Percentiles rank a stretch among this genome's conserved stretches.
Evolutionary conservation across 2,888 invertebrate genomes (phyloP).

Genomic region (Fabriciana adippe): DNA sequence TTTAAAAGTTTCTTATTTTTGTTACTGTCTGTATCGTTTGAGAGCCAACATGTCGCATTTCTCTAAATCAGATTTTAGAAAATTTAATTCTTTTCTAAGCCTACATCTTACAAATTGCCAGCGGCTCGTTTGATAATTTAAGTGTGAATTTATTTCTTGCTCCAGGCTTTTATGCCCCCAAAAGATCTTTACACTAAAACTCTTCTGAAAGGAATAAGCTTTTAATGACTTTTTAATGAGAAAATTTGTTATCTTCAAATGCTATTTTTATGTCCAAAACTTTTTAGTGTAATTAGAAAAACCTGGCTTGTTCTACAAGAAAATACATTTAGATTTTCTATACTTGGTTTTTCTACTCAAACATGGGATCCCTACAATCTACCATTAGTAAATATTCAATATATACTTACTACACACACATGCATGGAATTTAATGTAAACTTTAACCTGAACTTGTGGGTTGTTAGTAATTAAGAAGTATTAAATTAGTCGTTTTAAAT

Average conservation of each 20-base stretch:
- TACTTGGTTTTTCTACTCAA: background rate
- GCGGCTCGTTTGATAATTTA: slow-evolving; percentile 28
- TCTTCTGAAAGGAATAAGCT: slow-evolving; percentile 19
- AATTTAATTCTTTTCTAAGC: slow-evolving; percentile 25
- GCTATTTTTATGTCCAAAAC: slow-evolving; percentile 11
- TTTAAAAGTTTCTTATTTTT: background rate
- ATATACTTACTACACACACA: no score
- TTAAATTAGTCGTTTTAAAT: no score
- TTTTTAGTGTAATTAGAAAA: slow-evolving; percentile 12
- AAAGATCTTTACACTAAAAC: slow-evolving; percentile 16
- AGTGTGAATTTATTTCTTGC: slow-evolving; percentile 25
- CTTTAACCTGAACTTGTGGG: no score
- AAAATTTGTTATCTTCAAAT: slow-evolving; percentile 21
- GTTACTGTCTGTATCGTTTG: background rate
- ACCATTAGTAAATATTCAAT: no score
- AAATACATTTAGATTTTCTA: background rate
- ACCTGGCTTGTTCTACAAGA: background rate
- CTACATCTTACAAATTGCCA: slow-evolving; percentile 20
- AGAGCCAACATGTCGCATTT: background rate
- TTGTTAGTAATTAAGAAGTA: no score
- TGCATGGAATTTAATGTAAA: no score
- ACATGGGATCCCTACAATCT: no score
- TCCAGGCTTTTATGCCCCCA: slow-evolving; percentile 20
- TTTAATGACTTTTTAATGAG: slow-evolving; percentile 24
- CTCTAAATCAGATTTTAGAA: slow-evolving; percentile 12